phyloP scores from a whole-genome alignment of 2,797 vertebrate genomes.

The Columba guinea region DNA sequence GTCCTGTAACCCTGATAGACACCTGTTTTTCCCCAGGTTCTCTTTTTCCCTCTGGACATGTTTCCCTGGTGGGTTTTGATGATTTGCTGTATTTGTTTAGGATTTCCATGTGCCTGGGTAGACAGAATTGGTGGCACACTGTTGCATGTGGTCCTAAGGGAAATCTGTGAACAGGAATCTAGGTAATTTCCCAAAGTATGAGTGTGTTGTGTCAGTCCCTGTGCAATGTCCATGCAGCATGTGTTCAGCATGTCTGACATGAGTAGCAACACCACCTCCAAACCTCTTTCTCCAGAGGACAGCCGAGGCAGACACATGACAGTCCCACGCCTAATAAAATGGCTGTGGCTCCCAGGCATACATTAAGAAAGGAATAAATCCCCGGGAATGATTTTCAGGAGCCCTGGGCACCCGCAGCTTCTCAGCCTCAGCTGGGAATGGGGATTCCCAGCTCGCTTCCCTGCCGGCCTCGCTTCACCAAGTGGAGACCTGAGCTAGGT shows the following conservation, averaged over 20 bases:
- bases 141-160: neutral
- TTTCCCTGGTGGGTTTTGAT: neutral
- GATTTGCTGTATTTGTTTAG: neutral
- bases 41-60: neutral
- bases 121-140: neutral
- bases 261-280: neutral
- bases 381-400: neutral
- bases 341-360: neutral
- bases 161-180: neutral
- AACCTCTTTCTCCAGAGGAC: neutral
- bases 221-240: fast-evolving
- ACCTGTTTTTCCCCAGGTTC: neutral
- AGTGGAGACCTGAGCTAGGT: fast-evolving
- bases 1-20: neutral
- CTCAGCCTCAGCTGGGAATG: neutral
- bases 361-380: fast-evolving
- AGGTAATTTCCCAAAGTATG: neutral
- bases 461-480: neutral
- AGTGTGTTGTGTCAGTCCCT: fast-evolving
- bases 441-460: neutral
- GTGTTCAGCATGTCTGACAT: neutral
- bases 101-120: neutral
- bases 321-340: neutral
- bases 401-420: fast-evolving
- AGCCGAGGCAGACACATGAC: neutral